phyloP scores from a whole-genome alignment of 2,113 vertebrate species.

The Ictidomys tridecemlineatus region DNA sequence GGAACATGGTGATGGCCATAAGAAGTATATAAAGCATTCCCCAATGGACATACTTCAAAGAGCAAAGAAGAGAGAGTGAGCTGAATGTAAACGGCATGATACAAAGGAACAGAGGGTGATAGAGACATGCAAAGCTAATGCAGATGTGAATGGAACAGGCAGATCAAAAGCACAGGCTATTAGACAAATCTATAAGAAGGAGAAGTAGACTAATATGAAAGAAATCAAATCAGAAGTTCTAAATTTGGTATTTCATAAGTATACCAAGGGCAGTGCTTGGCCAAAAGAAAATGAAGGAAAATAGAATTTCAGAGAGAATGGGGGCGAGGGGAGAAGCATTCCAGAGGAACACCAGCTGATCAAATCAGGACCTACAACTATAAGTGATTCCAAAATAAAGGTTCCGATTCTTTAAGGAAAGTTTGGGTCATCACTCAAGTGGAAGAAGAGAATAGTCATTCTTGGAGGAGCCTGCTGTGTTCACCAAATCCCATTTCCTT shows the following conservation, averaged over 20 bases:
- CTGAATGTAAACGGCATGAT: not conserved
- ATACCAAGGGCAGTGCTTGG: not conserved
- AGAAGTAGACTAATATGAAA: not conserved
- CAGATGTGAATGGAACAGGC: no score
- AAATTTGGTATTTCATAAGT: not conserved
- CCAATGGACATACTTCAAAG: not conserved
- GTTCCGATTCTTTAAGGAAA: not conserved
- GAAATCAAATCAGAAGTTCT: not conserved
- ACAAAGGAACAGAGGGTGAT: not conserved
- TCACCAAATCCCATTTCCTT: not conserved
- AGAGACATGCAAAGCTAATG: not conserved
- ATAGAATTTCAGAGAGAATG: not conserved
- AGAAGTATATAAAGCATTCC: not conserved
- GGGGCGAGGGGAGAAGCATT: accelerated
- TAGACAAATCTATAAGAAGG: not conserved
- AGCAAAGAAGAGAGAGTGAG: not conserved
- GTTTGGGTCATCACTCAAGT: not conserved
- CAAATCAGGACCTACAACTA: not conserved
- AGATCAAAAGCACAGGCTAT: not conserved
- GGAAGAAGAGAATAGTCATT: not conserved
- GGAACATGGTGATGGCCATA: not conserved
- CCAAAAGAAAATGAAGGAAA: not conserved
- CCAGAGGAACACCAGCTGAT: not conserved
- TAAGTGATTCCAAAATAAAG: not conserved
- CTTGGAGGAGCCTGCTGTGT: not conserved